Evolutionary conservation across 2,113 vertebrate species (phyloP).

Genomic region (Oryzias curvinotus): DNA sequence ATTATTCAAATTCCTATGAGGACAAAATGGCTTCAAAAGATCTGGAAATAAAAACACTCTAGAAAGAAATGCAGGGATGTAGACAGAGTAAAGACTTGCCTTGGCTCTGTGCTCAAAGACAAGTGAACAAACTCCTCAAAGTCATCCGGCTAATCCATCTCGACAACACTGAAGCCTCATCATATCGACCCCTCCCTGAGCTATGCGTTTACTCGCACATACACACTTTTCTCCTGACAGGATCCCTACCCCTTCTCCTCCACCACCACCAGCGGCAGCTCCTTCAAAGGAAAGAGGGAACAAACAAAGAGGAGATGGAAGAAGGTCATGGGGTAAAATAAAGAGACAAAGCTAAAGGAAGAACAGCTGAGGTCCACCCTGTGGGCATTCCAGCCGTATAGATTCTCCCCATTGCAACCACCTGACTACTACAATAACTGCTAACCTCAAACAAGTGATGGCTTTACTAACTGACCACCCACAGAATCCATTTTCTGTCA

Average conservation of each 20-base stretch:
- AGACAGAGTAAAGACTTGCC: constrained; percentile 47
- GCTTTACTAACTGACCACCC: constrained; percentile 63
- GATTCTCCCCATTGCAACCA: constrained; percentile 1
- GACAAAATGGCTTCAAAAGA: too few relatives aligned
- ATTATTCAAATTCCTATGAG: too few relatives aligned
- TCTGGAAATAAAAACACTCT: constrained; percentile 12
- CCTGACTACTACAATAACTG: constrained; percentile 52
- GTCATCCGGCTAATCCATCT: constrained; percentile 74
- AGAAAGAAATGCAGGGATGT: constrained; percentile 16
- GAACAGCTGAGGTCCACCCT: constrained; percentile 56
- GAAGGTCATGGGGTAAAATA: constrained; percentile 50
- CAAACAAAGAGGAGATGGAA: constrained; percentile 39
- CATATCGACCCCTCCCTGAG: constrained; percentile 67
- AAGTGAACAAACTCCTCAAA: constrained; percentile 73
- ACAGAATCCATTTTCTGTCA: constrained; percentile 14
- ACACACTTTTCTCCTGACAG: constrained; percentile 53
- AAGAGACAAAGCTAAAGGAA: constrained; percentile 17
- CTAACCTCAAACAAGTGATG: constrained; percentile 45
- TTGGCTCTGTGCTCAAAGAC: constrained; percentile 69
- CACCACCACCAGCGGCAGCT: constrained; percentile 1
- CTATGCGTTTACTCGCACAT: constrained; percentile 43
- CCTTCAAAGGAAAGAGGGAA: constrained; percentile 47
- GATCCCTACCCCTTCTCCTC: constrained; percentile 2
- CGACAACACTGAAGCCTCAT: constrained; percentile 72
- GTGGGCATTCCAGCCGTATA: constrained; percentile 26